Evolutionary conservation across 2,888 invertebrate genomes (phyloP).

Genomic region (Minunthozetes semirufus): DNA sequence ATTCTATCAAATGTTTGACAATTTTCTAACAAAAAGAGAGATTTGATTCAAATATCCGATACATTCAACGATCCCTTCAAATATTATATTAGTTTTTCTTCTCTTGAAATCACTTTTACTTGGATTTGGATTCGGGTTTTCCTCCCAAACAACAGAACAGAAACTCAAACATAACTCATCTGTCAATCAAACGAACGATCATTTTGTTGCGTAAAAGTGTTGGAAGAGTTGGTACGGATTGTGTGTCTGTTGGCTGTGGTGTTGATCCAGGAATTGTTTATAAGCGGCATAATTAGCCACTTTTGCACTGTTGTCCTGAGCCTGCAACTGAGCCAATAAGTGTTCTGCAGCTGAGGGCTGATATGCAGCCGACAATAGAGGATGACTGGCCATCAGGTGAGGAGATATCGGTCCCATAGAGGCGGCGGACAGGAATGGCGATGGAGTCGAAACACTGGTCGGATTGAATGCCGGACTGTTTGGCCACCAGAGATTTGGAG

Average conservation of each 20-base stretch:
- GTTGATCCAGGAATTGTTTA: constrained; percentile 13
- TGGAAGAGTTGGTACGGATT: constrained; percentile 27
- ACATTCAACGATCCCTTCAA: too few relatives aligned
- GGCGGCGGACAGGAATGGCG: not conserved
- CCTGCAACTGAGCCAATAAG: constrained; percentile 1
- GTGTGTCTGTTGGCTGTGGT: constrained; percentile 2
- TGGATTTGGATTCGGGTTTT: not conserved
- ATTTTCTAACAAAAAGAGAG: too few relatives aligned
- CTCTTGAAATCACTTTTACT: too few relatives aligned
- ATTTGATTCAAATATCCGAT: too few relatives aligned
- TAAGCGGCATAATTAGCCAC: not conserved
- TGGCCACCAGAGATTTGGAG: constrained; percentile 23
- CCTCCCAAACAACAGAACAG: not conserved
- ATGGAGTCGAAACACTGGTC: not conserved
- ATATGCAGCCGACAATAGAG: not conserved
- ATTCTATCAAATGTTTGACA: too few relatives aligned
- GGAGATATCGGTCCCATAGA: not conserved
- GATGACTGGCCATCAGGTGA: constrained; percentile 13
- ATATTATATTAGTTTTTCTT: too few relatives aligned
- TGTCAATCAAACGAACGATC: not conserved
- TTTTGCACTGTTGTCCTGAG: not conserved
- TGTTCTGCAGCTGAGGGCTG: not conserved
- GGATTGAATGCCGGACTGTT: not conserved
- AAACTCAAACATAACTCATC: not conserved
- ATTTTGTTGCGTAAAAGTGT: constrained; percentile 28